Base-by-base conservation (phyloP, 2,888 invertebrate species). In the Fragum fragum region DNA sequence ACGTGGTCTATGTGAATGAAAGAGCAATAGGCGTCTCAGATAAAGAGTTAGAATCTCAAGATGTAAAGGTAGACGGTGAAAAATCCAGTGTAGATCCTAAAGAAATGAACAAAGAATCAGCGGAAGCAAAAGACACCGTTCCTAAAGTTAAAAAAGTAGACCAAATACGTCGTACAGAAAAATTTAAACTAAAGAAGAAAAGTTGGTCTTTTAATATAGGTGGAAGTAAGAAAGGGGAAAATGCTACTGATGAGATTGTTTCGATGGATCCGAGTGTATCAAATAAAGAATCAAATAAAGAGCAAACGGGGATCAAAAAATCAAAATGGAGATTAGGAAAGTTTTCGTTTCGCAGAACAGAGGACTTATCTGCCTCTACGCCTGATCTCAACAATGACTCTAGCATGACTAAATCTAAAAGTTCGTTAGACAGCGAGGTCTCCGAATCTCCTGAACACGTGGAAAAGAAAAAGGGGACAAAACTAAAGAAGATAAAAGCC, bases 121-220 rank as follows among this genome's bases (percentile, higher is more conserved):
- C 36, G 21, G 70, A 81, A 63, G 66, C 75, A 7, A 61, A 61
- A 63, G 75, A 74, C 23, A 55, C 75, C 42, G 78, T 66, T 14
- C 18, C 75, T 18, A 76, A 76, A 74, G 61, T 73, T 39, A 74
- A 63, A 32, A 74, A 57, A 29, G 66, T 63, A 21, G 77, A 83
- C 36, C 42, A 74, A 39, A 52, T 71, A 1, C 29, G 42, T 23
- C 73, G 73, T 21, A 74, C 73, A 11, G 76, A 76, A 18, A 76
- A 74, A 21, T 53, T 63, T 0, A 83, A 83, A 39, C 23, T 83
- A 14, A 83, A 83, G 32, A 82, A 81, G 80, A 85, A 85, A 76
- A 85, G 85, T 39, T 85, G 85, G 85, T 85, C 85, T 11, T 85
- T 85, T 76, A 80, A 85, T 32, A 59, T 85, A 26, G 76, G 77